phyloP scores from a whole-genome alignment of 2,888 invertebrate species.

The Priocnemis perturbator region DNA sequence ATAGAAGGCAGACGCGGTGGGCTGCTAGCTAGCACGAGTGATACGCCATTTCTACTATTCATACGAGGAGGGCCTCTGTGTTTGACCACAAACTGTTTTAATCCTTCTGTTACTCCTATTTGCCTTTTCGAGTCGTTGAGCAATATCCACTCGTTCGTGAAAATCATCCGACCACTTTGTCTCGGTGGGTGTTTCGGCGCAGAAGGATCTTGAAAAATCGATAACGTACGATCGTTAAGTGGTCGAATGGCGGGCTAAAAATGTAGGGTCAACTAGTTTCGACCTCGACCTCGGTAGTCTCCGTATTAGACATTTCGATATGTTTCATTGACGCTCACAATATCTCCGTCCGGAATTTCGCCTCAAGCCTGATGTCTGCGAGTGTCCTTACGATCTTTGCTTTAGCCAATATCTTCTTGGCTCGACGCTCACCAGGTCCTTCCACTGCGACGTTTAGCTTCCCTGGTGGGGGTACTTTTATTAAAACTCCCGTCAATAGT shows the following conservation, averaged over 20 bases:
- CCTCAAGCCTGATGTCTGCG: slow-evolving; percentile 45
- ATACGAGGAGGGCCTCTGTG: slow-evolving; percentile 50
- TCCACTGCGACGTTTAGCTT: slow-evolving; percentile 59
- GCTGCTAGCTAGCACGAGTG: slow-evolving; percentile 42
- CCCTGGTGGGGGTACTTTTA: slow-evolving; percentile 72
- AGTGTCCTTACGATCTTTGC: slow-evolving; percentile 68
- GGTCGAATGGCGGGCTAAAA: not conserved
- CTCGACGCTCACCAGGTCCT: slow-evolving; percentile 56
- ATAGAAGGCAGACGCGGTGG: slow-evolving; percentile 35
- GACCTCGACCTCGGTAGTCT: too few species aligned
- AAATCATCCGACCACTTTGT: slow-evolving; percentile 26
- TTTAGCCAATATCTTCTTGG: slow-evolving; percentile 69
- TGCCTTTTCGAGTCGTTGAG: slow-evolving; percentile 56
- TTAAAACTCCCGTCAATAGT: slow-evolving; percentile 73
- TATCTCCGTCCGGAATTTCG: not conserved
- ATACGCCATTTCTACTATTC: slow-evolving; percentile 58
- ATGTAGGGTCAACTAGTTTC: not conserved
- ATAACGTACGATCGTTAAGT: not conserved
- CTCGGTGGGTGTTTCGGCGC: not conserved
- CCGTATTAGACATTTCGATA: too few species aligned
- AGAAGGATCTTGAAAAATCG: not conserved
- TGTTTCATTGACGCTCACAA: too few species aligned
- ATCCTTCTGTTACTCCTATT: slow-evolving; percentile 62
- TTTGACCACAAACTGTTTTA: slow-evolving; percentile 66
- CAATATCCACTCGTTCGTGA: slow-evolving; percentile 43